phyloP scores from a whole-genome alignment of 2,888 invertebrate genomes.

The Sclerodermus sp. region DNA sequence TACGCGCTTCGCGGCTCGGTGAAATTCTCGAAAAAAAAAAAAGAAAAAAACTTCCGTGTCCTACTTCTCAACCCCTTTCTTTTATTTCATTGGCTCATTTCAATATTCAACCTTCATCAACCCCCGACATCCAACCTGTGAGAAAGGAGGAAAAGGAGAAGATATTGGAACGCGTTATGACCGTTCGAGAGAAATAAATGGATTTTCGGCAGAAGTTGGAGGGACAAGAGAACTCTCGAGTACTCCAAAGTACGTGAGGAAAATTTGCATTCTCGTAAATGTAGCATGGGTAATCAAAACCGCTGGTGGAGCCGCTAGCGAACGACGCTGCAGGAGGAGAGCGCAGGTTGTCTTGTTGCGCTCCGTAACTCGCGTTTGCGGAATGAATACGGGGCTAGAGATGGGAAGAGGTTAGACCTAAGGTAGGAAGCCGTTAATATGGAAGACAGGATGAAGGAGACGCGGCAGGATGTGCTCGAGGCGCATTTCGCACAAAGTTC shows the following conservation, averaged over 20 bases:
- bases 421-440: slow-evolving; percentile 42
- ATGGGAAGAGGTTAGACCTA: slow-evolving; percentile 15
- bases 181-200: not conserved
- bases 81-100: too few species aligned
- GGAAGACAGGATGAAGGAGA: slow-evolving; percentile 41
- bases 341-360: not conserved
- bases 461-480: slow-evolving; percentile 43
- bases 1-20: too few species aligned
- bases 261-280: slow-evolving; percentile 18
- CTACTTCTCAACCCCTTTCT: too few species aligned
- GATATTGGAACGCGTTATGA: too few species aligned
- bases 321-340: not conserved
- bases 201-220: slow-evolving; percentile 6
- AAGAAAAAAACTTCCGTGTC: too few species aligned
- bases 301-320: too few species aligned
- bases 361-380: not conserved
- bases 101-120: too few species aligned
- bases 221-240: slow-evolving; percentile 16
- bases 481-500: slow-evolving; percentile 48
- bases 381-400: not conserved
- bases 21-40: too few species aligned
- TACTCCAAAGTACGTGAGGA: slow-evolving; percentile 1
- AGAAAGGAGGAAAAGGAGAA: too few species aligned
- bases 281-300: slow-evolving; percentile 12
- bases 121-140: too few species aligned